Conservation (phyloP, 2,888 invertebrate species). For the Macrosoma leucophasiata region DNA sequence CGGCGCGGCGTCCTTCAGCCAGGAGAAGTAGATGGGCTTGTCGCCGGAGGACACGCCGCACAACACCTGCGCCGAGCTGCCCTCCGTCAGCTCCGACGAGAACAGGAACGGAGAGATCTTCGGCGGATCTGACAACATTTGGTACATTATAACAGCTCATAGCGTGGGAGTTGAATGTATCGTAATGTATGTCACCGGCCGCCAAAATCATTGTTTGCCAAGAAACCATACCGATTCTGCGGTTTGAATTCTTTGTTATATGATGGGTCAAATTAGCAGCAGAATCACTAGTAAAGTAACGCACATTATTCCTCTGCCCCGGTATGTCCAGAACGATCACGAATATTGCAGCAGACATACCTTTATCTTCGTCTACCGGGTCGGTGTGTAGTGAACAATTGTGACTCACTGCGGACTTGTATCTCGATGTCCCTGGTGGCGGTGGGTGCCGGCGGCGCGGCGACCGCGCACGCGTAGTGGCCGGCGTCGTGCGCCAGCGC, state of each 20-base stretch:
- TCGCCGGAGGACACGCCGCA: constrained; percentile 85
- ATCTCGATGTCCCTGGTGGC: constrained; percentile 81
- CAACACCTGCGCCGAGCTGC: constrained; percentile 86
- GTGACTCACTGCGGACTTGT: constrained; percentile 81
- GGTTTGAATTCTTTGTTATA: no score
- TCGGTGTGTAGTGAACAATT: background rate
- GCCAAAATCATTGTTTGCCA: no score
- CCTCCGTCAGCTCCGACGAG: constrained; percentile 86
- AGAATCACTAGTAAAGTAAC: no score
- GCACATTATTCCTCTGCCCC: no score
- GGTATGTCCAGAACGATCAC: no score
- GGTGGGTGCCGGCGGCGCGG: constrained; percentile 80
- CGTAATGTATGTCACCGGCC: no score
- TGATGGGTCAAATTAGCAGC: no score
- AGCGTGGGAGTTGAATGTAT: no score
- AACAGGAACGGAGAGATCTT: constrained; percentile 90
- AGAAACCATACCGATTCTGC: no score
- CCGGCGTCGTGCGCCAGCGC: constrained; percentile 79
- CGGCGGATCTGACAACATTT: constrained; percentile 80
- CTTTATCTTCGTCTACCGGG: background rate
- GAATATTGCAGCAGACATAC: no score
- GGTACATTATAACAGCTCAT: no score
- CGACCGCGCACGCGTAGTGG: constrained; percentile 84
- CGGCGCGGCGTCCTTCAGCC: constrained; percentile 79
- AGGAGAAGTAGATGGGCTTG: constrained; percentile 80